Base-by-base conservation (phyloP, 2,797 vertebrate species). In the Acropternis orthonyx region DNA sequence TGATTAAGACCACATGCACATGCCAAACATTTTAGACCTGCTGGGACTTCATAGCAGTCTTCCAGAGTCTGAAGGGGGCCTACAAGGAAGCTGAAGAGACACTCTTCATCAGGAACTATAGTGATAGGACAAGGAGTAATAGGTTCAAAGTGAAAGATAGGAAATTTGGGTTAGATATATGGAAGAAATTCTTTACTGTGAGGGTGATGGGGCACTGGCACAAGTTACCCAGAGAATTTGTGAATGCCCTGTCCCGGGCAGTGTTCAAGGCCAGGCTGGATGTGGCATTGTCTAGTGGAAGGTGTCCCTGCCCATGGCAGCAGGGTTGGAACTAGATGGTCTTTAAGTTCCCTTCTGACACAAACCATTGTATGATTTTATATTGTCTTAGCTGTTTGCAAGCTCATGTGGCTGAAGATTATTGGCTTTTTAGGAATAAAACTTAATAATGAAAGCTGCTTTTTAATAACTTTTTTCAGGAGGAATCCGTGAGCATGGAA, bases 391-490 rank as follows among this genome's bases (percentile, higher is more conserved):
- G 39, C 14, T 39, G 6, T 90, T 78, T 86, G 18, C 19, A 76
- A 22, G 10, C 19, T 89, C 34, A 5, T 5, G 6, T 79, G 30
- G 12, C 55, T 82, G 75, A 79, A 73, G 19, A 26, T 78, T 66
- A 22, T 13, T 59, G 17, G 16, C 15, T 43, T 84, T 90, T 55
- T 43, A 76, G 26, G 46, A 72, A 56, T 63, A 44, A 54, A 80
- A n/a, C 4, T 39, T 72, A 44, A 48, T 56, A 77, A 36, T n/a
- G 61, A 69, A 94, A 88, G 27, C 7, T 48, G 28, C 4, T 37
- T 56, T 96, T 76, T n/a, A 15, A 65, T n/a, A 93, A 89, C 24
- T 11, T 41, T 95, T 96, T 96, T 75, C 51, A 98, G 97, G 95
- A 96, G 36, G 91, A 88, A 18, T 65, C 89, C 37, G 56, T 94